phyloP scores from a whole-genome alignment of 2,113 vertebrate genomes.

The Clarias magur region DNA sequence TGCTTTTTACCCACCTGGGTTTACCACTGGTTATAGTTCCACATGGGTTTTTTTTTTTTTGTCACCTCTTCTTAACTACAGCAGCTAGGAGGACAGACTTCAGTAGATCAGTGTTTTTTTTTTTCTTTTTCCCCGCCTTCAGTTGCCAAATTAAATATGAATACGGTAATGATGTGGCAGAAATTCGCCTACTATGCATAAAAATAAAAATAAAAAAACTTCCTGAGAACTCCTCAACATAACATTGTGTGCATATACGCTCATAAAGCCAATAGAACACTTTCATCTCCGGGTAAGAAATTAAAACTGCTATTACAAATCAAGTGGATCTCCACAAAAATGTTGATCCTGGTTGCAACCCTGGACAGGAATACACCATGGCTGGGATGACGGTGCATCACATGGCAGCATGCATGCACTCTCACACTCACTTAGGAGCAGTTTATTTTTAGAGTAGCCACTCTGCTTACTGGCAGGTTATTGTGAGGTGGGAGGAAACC shows the following conservation, averaged over 20 bases:
- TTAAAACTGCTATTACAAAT: neutral
- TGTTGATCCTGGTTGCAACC: neutral
- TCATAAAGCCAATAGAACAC: neutral
- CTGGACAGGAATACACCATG: neutral
- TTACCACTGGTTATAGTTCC: neutral
- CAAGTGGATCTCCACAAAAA: neutral
- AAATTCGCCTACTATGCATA: neutral
- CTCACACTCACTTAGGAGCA: neutral
- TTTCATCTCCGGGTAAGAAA: neutral
- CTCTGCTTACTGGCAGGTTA: neutral
- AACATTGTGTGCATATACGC: too few relatives aligned
- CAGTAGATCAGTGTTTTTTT: neutral
- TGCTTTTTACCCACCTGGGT: neutral
- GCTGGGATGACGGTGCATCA: neutral
- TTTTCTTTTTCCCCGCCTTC: neutral
- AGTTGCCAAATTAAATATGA: neutral
- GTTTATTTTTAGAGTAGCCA: slow-evolving; percentile 6
- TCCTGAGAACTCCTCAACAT: too few relatives aligned
- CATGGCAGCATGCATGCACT: neutral
- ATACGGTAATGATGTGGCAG: neutral
- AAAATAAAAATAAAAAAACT: neutral
- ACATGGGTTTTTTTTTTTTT: neutral
- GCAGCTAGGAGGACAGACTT: neutral
- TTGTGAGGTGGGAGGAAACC: neutral
- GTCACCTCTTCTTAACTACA: neutral